These are phyloP conservation scores for Ptychoptera albimana DNA, from an alignment of 2,888 invertebrate species.

Conservation along the genomic window DNA sequence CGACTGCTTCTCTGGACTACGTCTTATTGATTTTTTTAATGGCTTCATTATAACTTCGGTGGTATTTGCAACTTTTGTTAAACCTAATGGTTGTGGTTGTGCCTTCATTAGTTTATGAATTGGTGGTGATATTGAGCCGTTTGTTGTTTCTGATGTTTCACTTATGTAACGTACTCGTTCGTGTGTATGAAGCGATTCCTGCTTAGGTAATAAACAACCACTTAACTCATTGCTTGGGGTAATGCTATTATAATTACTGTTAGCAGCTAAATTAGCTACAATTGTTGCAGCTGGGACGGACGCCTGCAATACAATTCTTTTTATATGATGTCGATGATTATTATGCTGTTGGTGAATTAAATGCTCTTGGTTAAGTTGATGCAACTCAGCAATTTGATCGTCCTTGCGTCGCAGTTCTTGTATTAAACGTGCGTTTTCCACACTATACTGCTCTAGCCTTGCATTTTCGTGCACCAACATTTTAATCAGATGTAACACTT, in stretches of 20 bases:
- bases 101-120: neutral
- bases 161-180: no score
- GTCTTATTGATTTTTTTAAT: constrained; percentile 19
- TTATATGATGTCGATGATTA: neutral
- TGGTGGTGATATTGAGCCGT: constrained; percentile 8
- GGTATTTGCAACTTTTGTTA: constrained; percentile 3
- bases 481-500: constrained; percentile 23
- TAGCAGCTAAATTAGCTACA: neutral
- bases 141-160: no score
- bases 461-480: constrained; percentile 25
- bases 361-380: constrained; percentile 21
- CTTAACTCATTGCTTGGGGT: neutral
- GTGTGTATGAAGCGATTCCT: neutral
- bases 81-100: neutral
- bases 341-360: constrained; percentile 8
- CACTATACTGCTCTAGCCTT: constrained; percentile 18
- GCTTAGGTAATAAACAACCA: neutral
- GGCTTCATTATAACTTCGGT: constrained; percentile 17
- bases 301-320: no score
- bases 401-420: constrained; percentile 25
- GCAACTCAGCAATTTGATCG: constrained; percentile 23
- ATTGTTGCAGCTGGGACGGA: neutral
- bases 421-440: constrained; percentile 22
- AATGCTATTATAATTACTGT: no score
- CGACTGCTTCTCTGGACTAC: constrained; percentile 18